Conservation (phyloP, 2,113 vertebrate species). For the Podarcis muralis region DNA sequence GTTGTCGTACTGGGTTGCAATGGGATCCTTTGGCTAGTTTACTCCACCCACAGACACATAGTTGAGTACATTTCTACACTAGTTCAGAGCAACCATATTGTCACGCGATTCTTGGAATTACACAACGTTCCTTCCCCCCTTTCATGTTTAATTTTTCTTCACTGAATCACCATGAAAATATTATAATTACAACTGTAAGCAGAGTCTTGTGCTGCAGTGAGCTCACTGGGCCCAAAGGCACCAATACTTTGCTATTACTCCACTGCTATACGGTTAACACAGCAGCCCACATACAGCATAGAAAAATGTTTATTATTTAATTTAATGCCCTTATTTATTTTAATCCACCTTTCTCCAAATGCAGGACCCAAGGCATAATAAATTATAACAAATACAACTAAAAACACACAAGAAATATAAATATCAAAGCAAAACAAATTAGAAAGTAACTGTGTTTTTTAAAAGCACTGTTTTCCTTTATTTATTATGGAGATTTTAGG, state of each 20-base stretch:
- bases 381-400: no score
- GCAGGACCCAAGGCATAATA: no score
- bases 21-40: constrained; percentile 7
- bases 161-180: not conserved
- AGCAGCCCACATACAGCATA: not conserved
- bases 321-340: no score
- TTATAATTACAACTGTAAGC: not conserved
- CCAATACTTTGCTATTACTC: not conserved
- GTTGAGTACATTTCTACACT: fast-evolving
- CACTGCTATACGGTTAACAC: not conserved
- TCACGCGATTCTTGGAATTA: not conserved
- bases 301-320: not conserved
- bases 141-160: not conserved
- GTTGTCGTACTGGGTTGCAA: not conserved
- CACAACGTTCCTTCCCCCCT: not conserved
- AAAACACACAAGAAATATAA: no score
- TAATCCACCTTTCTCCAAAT: no score
- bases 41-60: not conserved
- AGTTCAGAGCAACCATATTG: not conserved
- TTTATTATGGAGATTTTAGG: no score
- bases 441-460: no score
- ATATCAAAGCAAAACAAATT: no score
- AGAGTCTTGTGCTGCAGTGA: not conserved
- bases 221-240: not conserved
- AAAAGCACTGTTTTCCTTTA: no score